Evolutionary conservation across 2,113 vertebrate species (phyloP).

Genomic region (Sturnus vulgaris): DNA sequence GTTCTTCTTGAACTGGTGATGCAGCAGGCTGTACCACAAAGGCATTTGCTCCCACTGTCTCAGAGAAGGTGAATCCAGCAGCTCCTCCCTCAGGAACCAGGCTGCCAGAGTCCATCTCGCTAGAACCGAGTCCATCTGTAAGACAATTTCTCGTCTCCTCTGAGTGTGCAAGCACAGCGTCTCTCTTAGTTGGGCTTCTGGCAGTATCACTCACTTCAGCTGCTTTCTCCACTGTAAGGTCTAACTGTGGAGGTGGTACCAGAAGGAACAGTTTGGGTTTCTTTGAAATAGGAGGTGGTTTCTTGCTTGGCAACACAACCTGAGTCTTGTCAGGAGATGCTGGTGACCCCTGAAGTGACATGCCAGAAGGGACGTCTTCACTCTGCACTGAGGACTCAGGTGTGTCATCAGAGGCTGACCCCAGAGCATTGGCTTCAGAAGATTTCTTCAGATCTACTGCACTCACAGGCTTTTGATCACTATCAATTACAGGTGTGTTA

Average conservation of each 20-base stretch:
- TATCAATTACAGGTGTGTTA: neutral
- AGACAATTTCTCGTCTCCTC: constrained; percentile 35
- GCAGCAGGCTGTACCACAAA: constrained; percentile 68
- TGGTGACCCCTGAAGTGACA: constrained; percentile 9
- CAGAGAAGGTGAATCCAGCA: constrained; percentile 52
- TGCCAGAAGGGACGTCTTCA: neutral
- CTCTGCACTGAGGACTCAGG: neutral
- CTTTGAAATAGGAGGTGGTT: constrained; percentile 87
- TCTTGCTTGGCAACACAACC: constrained; percentile 77
- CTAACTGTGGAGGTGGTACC: constrained; percentile 75
- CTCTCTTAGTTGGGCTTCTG: constrained; percentile 51
- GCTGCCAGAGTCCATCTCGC: constrained; percentile 62
- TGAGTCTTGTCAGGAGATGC: constrained; percentile 42
- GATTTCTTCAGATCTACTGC: neutral
- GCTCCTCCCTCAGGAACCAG: constrained; percentile 66
- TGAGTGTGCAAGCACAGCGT: constrained; percentile 47
- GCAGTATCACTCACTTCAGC: constrained; percentile 59
- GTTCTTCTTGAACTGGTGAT: constrained; percentile 51
- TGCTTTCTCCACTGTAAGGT: constrained; percentile 65
- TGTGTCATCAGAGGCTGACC: neutral
- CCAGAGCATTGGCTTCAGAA: neutral
- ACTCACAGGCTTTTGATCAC: neutral
- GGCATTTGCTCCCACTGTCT: constrained; percentile 52
- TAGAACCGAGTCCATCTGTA: constrained; percentile 52
- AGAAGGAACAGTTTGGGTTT: constrained; percentile 87